Percentiles rank a stretch among this genome's conserved stretches.
phyloP scores from a whole-genome alignment of 2,888 invertebrate species.

The Catocala fraxini region DNA sequence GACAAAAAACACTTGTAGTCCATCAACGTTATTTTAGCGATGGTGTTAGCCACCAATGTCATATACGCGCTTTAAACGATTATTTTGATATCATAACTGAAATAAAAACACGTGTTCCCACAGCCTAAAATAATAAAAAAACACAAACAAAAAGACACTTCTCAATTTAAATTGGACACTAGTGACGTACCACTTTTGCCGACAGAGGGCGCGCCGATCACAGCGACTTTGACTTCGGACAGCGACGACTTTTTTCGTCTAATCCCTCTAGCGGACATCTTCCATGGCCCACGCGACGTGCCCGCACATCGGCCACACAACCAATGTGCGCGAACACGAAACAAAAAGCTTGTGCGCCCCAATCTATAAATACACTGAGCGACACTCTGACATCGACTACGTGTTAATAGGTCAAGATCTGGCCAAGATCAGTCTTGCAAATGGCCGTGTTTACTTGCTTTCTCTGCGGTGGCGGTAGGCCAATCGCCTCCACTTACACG shows the following conservation, averaged over 20 bases:
- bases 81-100: slow-evolving; percentile 38
- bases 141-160: slow-evolving; percentile 24
- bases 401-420: slow-evolving; percentile 87
- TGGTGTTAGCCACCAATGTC: slow-evolving; percentile 29
- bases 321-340: slow-evolving; percentile 64
- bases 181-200: slow-evolving; percentile 95
- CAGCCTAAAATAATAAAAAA: slow-evolving; percentile 21
- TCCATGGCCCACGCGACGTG: slow-evolving; percentile 62
- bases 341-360: slow-evolving; percentile 72
- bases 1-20: slow-evolving; percentile 52
- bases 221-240: slow-evolving; percentile 96
- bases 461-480: slow-evolving; percentile 60
- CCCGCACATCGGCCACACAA: slow-evolving; percentile 61
- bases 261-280: slow-evolving; percentile 93
- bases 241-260: slow-evolving; percentile 96
- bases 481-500: slow-evolving; percentile 46
- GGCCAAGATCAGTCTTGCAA: slow-evolving; percentile 85
- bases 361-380: slow-evolving; percentile 81
- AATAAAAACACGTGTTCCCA: slow-evolving; percentile 27
- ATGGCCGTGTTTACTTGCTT: slow-evolving; percentile 79
- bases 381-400: slow-evolving; percentile 81
- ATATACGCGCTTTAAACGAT: slow-evolving; percentile 31
- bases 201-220: slow-evolving; percentile 95
- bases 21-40: slow-evolving; percentile 53
- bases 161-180: slow-evolving; percentile 21